Evolutionary conservation across 2,797 vertebrate species (phyloP).

Genomic region (Sibirionetta formosa): DNA sequence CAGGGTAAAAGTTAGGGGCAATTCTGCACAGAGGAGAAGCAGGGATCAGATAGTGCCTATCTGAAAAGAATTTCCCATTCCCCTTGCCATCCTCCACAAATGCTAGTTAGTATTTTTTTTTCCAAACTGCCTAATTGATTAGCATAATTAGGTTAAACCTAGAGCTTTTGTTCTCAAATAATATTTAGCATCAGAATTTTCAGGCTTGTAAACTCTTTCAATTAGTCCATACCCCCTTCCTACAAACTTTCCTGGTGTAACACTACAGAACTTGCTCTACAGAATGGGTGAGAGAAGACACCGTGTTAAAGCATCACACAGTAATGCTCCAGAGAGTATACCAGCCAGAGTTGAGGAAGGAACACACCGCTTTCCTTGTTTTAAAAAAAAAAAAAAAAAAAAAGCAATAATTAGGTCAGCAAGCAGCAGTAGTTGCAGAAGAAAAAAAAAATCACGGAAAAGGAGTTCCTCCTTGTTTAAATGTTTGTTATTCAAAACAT

Average conservation of each 20-base stretch:
- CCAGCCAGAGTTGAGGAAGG: not conserved
- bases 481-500: conserved; percentile 65
- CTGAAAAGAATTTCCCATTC: not conserved
- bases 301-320: not conserved
- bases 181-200: not conserved
- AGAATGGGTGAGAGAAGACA: not conserved
- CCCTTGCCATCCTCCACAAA: not conserved
- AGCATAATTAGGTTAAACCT: conserved; percentile 6
- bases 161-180: not conserved
- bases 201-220: not conserved
- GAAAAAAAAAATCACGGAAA: not conserved
- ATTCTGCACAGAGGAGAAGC: not conserved
- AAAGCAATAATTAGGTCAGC: conserved; percentile 65
- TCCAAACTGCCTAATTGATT: not conserved
- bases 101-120: not conserved
- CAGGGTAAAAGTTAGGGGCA: not conserved
- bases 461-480: conserved; percentile 49
- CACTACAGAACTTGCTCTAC: not conserved
- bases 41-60: rapidly evolving
- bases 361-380: conserved; percentile 12
- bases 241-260: not conserved
- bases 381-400: not conserved
- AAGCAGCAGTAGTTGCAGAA: conserved; percentile 43
- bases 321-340: not conserved
- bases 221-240: not conserved